Evolutionary conservation across 2,113 vertebrate species (phyloP), one percentile per base, ranked within the genome.

Genomic region (Lasiurus borealis): DNA sequence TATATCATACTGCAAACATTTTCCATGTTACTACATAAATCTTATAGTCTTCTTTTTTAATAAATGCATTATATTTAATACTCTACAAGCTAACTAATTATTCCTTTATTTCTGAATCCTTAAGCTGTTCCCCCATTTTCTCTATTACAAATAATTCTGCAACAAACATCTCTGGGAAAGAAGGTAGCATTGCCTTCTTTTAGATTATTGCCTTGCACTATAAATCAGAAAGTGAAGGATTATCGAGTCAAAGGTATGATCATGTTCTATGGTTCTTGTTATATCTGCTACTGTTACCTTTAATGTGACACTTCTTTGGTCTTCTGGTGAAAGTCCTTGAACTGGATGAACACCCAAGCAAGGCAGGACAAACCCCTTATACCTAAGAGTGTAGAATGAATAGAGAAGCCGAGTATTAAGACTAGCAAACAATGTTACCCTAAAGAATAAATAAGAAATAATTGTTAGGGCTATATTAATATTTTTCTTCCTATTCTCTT

Each of bases 281-380:
- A 88, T 27, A 80, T 25, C 15, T 8, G 8, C 90, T 97, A 99
- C 99, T 62, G 27, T 64, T 64, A 64, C 62, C 99, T 99, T 97
- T 54, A 98, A 87, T 64, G 98, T 97, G 27, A 98, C 99, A 0
- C 99, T 98, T 91, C 99, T 99, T 92, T 98, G 99, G 48, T 98
- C 97, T 91, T 97, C 98, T 5, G 98, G 93, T 8, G 98, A 98
- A 80, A 97, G 88, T 25, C 98, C 98, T 46, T 99, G 99, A 71
- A 99, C 98, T 1, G 99, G 99, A 89, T 99, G 99, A 85, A 99
- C 98, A 82, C 99, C 99, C 75, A 99, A 97, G 93, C 99, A 99
- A 0, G 99, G 99, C 72, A 99, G 97, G 34, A 99, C 97, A 93
- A 99, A 99, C 27, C 98, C 99, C 8, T 98, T 97, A 90, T 99